Conservation (phyloP, 2,797 vertebrate genomes). For the Eurystomus glaucurus region DNA sequence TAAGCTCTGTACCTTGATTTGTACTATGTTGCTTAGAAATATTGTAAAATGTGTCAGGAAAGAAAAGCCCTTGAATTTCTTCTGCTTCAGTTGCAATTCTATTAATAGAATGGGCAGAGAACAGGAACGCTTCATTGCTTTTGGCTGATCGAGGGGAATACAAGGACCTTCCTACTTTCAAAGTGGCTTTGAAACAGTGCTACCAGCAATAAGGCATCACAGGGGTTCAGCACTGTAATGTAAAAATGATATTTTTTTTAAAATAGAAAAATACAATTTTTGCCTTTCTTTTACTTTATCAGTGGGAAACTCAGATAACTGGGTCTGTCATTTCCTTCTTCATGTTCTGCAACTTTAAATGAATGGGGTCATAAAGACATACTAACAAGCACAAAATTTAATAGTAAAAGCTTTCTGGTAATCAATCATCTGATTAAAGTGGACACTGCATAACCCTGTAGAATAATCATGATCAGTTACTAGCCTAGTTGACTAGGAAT, state of each 20-base stretch:
- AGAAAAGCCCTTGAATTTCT: constrained; percentile 72
- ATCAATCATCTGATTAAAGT: constrained; percentile 31
- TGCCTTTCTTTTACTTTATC: constrained; percentile 16
- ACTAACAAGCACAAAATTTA: constrained; percentile 5
- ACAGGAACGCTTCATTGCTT: constrained; percentile 75
- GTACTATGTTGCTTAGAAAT: constrained; percentile 34
- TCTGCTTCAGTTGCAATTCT: constrained; percentile 74
- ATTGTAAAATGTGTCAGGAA: constrained; percentile 57
- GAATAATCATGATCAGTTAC: not conserved
- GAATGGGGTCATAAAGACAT: not conserved
- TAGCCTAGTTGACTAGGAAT: not conserved
- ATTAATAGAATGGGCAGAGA: constrained; percentile 74
- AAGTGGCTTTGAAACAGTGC: constrained; percentile 71
- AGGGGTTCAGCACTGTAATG: constrained; percentile 15
- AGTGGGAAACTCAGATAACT: constrained; percentile 20
- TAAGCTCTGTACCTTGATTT: constrained; percentile 52
- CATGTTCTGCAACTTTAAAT: not conserved
- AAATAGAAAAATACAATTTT: constrained; percentile 22
- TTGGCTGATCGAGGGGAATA: constrained; percentile 68
- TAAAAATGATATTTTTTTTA: not conserved
- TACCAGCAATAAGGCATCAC: constrained; percentile 22
- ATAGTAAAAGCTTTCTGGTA: constrained; percentile 1
- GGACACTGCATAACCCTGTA: not conserved
- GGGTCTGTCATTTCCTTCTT: not conserved
- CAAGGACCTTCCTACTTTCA: constrained; percentile 60